A percentile compares a stretch with the other conserved stretches of the same genome.
Evolutionary conservation across 2,113 vertebrate species (phyloP).

Genomic region (Carassius auratus): DNA sequence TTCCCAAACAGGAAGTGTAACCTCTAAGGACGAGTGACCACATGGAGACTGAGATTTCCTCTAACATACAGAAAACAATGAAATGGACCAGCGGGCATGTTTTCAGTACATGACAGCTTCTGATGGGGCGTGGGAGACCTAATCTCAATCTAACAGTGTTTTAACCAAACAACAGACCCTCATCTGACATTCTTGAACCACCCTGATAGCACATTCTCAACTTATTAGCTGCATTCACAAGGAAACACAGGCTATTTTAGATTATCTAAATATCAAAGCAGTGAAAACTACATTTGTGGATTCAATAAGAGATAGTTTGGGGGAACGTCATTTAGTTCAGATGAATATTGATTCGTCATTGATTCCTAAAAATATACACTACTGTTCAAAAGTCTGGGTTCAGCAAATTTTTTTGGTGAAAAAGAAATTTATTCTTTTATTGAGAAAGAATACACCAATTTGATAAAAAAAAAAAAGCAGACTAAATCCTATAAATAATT

Average conservation of each 20-base stretch:
- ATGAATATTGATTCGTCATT: not conserved
- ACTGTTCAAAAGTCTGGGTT: no score
- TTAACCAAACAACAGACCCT: slow-evolving; percentile 5
- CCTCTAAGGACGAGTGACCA: slow-evolving; percentile 21
- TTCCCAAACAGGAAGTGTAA: slow-evolving; percentile 54
- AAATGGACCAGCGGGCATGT: not conserved
- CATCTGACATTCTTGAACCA: not conserved
- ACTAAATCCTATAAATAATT: no score
- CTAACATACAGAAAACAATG: slow-evolving; percentile 47
- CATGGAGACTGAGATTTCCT: slow-evolving; percentile 54
- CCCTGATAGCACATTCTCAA: not conserved
- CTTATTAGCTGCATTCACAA: not conserved
- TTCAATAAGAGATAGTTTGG: not conserved
- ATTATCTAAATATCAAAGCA: not conserved
- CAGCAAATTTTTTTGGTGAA: no score
- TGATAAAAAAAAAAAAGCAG: no score
- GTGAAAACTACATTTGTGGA: not conserved
- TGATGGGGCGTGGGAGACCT: not conserved
- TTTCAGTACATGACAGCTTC: not conserved
- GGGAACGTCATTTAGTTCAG: not conserved
- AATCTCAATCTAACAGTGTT: not conserved
- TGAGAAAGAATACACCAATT: no score
- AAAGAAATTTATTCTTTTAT: no score
- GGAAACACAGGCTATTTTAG: not conserved
- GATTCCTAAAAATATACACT: not conserved